phyloP scores from a whole-genome alignment of 2,113 vertebrate genomes.

The Osmerus eperlanus region DNA sequence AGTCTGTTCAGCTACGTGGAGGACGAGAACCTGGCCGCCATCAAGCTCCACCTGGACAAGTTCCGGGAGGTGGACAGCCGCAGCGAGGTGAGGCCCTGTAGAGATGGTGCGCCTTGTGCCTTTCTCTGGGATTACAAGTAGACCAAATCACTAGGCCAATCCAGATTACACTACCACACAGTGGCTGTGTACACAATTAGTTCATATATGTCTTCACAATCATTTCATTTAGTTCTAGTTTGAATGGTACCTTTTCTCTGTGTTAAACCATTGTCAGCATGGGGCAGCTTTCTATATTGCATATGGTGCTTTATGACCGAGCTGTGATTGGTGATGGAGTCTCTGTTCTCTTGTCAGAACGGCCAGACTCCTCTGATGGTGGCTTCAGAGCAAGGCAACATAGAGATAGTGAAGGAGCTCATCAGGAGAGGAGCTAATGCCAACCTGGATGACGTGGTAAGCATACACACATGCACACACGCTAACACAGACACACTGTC shows the following conservation, averaged over 20 bases:
- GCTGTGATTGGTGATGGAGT: not conserved
- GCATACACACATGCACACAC: slow-evolving; percentile 27
- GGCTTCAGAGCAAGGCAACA: slow-evolving; percentile 90
- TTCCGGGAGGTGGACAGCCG: slow-evolving; percentile 93
- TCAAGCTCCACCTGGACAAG: slow-evolving; percentile 91
- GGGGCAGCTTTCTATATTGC: too few relatives aligned
- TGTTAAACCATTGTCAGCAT: not conserved
- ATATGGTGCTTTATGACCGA: too few relatives aligned
- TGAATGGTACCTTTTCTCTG: not conserved
- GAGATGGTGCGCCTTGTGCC: not conserved
- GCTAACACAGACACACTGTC: slow-evolving; percentile 14
- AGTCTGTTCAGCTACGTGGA: slow-evolving; percentile 90
- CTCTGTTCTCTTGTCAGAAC: slow-evolving; percentile 68
- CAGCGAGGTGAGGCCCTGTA: slow-evolving; percentile 81
- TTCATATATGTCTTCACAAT: too few relatives aligned
- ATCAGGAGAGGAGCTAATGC: slow-evolving; percentile 90
- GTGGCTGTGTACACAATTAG: too few relatives aligned
- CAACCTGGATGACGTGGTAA: slow-evolving; percentile 92
- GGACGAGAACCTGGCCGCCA: slow-evolving; percentile 89
- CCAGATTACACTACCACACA: too few relatives aligned
- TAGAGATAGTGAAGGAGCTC: slow-evolving; percentile 93
- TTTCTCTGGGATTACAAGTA: not conserved
- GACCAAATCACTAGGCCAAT: not conserved
- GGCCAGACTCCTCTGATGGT: slow-evolving; percentile 96
- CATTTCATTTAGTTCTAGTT: not conserved